Base-by-base conservation (phyloP, 1,140 invertebrate species). In the Leucophenga varia region DNA sequence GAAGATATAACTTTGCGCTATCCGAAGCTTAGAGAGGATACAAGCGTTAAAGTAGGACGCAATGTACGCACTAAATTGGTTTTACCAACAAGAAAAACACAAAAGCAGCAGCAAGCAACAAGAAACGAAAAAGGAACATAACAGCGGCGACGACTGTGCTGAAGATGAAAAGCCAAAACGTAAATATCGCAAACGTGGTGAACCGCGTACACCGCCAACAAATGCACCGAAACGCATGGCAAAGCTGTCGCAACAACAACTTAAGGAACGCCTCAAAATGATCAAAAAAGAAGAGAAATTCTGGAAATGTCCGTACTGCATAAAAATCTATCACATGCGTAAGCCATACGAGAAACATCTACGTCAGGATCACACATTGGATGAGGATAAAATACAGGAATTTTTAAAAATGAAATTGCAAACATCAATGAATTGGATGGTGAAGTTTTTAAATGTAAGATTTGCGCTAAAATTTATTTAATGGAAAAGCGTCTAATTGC, bases 271-370 rank as follows among this genome's bases (percentile, higher is more conserved):
- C 3, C 47, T 73, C 25, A 71, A 68, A 28, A 57, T 73, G 52
- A 37, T 71, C 2, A 71, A 64, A 20, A 70, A 67, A 43, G 60
- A 69, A 52, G 69, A 72, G 19, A 68, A 63, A 49, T 50, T 64
- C 8, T 73, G 61, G 57, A 52, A 73, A 51, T 73, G 70, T 57
- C 63, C 67, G 7, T 56, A 69, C 25, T 73, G 70, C 34, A 64
- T 71, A 0, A 73, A 73, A 41, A 63, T 74, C 18, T 74, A 74
- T 41, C 68, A 74, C 40, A 73, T 74, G 19, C 61, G 68, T 7
- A 71, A 74, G 34, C 71, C 71, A 2, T 74, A 64, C 38, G 71
- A 74, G 18, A 71, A 72, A 16, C 71, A 74, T 59, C 39, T 74
- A 21, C 67, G 71, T 13, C 59, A 68, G 22, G 63, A 73, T 34